phyloP scores from a whole-genome alignment of 1,140 invertebrate species.

The Eumeta japonica region DNA sequence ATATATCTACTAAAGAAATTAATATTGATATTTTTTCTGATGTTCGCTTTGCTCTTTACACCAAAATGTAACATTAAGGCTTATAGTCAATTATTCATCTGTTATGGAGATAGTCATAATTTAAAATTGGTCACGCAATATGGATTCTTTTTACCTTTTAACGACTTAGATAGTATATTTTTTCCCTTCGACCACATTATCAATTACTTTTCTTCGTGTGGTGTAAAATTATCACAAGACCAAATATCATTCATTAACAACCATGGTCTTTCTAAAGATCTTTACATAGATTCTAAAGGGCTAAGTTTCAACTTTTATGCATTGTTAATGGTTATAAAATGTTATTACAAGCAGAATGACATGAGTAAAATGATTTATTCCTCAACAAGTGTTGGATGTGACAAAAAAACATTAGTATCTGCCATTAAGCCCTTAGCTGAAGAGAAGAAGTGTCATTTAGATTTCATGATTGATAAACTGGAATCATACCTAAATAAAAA shows the following conservation, averaged over 20 bases:
- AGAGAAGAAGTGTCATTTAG: constrained; percentile 26
- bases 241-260: constrained; percentile 50
- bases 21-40: constrained; percentile 35
- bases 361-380: constrained; percentile 43
- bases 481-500: constrained; percentile 21
- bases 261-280: constrained; percentile 52
- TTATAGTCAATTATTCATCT: constrained; percentile 69
- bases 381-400: constrained; percentile 32
- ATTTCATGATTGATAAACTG: constrained; percentile 29
- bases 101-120: constrained; percentile 73
- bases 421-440: constrained; percentile 38
- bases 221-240: constrained; percentile 28
- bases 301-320: constrained; percentile 60
- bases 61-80: constrained; percentile 57
- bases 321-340: constrained; percentile 41
- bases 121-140: constrained; percentile 70
- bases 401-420: constrained; percentile 38
- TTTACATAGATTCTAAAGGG: constrained; percentile 57
- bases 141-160: constrained; percentile 66
- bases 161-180: constrained; percentile 62
- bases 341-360: constrained; percentile 36
- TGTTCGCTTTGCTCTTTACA: constrained; percentile 56
- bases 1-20: constrained; percentile 50
- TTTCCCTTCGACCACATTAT: constrained; percentile 50
- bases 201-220: constrained; percentile 26